These are phyloP conservation scores for Papilio polytes DNA, from an alignment of 1,140 invertebrate genomes.

Conservation along the genomic window DNA sequence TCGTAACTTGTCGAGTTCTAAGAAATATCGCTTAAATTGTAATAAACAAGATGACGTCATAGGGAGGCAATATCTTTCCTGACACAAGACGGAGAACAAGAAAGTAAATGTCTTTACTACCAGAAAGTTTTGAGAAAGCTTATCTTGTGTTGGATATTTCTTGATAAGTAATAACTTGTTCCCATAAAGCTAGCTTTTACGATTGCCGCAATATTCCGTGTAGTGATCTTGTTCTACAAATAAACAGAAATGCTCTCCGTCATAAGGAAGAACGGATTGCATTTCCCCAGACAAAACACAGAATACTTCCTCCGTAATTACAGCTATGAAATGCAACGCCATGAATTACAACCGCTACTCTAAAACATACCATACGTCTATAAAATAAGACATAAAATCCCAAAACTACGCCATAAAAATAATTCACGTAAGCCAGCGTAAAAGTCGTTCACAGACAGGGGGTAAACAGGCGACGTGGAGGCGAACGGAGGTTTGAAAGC, in stretches of 20 bases:
- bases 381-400: constrained; percentile 19
- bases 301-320: constrained; percentile 22
- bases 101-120: background rate
- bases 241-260: background rate
- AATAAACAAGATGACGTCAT: background rate
- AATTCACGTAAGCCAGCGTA: constrained; percentile 20
- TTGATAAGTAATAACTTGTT: background rate
- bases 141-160: background rate
- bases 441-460: constrained; percentile 24
- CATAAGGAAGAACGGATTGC: constrained; percentile 15
- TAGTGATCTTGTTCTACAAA: constrained; percentile 4
- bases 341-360: background rate
- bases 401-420: background rate
- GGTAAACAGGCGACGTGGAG: background rate
- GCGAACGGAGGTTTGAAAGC: background rate
- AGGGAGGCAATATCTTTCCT: background rate
- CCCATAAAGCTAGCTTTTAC: background rate
- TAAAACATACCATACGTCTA: constrained; percentile 1
- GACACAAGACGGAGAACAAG: background rate
- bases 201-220: background rate
- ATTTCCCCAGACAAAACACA: constrained; percentile 17
- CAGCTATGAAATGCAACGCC: constrained; percentile 20
- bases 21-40: too few species aligned
- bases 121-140: background rate
- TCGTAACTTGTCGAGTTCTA: background rate